Base-by-base conservation (phyloP, 2,888 invertebrate genomes). In the Julus scandinavius region DNA sequence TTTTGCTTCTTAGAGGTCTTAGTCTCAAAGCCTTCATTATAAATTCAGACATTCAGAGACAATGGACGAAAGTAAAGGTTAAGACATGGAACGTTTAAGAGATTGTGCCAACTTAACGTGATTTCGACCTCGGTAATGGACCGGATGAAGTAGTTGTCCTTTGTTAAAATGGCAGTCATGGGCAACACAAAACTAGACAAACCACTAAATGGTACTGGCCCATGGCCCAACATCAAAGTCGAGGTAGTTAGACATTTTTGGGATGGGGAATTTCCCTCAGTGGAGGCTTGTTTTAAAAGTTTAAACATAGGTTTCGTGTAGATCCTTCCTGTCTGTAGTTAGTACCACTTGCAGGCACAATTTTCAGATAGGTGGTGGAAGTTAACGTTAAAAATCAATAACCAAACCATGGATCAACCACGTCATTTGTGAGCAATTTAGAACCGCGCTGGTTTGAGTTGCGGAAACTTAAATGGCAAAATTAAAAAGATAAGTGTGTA, bases 1-100 rank as follows among this genome's bases (percentile, higher is more conserved):
- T 72, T 72, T 72, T 72, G 72, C 72, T 20, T 72, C 72, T 4
- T 72, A 72, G 29, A 72, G 72, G 72, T 72, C 72, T 72, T 29
- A 72, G 72, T 20, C 72, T 72, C 72, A 29, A 20, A 29, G 72
- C 7, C 45, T 20, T n/a, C 72, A 72, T 72, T 72, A 72, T 29
- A 72, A 72, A 72, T 72, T 72, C 17, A 72, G 72, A 29, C 72
- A 29, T 29, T 20, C 29, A 11, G 72, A 72, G 72, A 72, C 72
- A 72, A 72, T 29, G 72, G 72, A 29, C 2, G 2, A 72, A 29
- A 72, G 29, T 6, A 11, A 72, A 72, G 72, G 45, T 11, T 72
- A 72, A 72, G 29, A 72, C 1, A 63, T 63, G n/a, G 2, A 45
- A 6, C 17, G 63, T 63, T 72, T 29, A 72, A 20, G 9, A 72